Percentiles rank a stretch among this genome's conserved stretches.
Evolutionary conservation across 2,888 invertebrate species (phyloP).

Genomic region (Heliconius hortense): DNA sequence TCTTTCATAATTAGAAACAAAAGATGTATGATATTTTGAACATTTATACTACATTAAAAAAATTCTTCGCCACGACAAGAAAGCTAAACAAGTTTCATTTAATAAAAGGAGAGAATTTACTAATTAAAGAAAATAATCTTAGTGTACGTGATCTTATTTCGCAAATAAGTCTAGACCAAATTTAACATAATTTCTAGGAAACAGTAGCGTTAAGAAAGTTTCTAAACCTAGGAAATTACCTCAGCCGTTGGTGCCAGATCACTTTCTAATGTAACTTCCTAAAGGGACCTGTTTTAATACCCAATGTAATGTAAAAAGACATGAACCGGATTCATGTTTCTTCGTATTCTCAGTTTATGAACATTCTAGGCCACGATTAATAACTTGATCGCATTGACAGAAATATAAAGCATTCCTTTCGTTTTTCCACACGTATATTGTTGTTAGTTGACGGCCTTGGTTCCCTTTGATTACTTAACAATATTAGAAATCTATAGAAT

Average conservation of each 20-base stretch:
- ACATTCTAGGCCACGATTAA: slow-evolving; percentile 41
- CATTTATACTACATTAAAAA: neutral
- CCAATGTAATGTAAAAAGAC: slow-evolving; percentile 25
- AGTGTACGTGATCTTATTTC: neutral
- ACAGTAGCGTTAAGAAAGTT: slow-evolving; percentile 7
- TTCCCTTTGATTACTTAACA: slow-evolving; percentile 6
- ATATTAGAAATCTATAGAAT: neutral
- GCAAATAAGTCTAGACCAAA: slow-evolving; percentile 10
- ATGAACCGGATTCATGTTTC: slow-evolving; percentile 23
- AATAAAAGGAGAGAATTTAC: neutral
- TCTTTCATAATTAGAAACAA: too few species aligned
- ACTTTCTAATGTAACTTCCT: slow-evolving; percentile 38
- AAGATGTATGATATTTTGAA: too few species aligned
- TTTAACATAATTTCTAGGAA: slow-evolving; percentile 17
- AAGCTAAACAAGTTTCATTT: neutral
- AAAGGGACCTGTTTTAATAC: slow-evolving; percentile 36
- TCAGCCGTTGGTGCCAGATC: slow-evolving; percentile 22
- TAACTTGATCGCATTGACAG: slow-evolving; percentile 41
- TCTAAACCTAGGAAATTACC: slow-evolving; percentile 30
- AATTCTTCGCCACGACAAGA: neutral
- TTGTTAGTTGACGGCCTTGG: slow-evolving; percentile 29
- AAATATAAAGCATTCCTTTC: slow-evolving; percentile 42
- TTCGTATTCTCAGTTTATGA: neutral
- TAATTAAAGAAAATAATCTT: neutral
- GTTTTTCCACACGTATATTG: slow-evolving; percentile 37